phyloP scores from a whole-genome alignment of 2,797 vertebrate genomes.

The Thamnophis elegans region DNA sequence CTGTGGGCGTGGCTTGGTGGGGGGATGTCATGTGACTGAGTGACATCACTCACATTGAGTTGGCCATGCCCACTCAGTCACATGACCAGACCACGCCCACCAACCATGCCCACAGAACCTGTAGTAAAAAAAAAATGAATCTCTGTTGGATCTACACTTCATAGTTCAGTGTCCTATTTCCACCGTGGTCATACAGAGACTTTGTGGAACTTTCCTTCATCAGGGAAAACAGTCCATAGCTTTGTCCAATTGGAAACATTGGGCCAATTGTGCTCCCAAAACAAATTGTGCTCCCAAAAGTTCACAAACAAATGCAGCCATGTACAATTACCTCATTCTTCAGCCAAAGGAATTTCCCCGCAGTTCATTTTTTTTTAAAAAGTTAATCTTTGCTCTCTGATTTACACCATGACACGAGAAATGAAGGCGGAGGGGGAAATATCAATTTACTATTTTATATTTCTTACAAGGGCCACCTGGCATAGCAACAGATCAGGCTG shows the following conservation, averaged over 20 bases:
- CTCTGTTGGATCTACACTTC: not conserved
- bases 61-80: too few species aligned
- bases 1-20: too few species aligned
- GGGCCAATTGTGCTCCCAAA: not conserved
- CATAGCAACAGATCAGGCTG: not conserved
- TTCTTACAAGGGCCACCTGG: not conserved
- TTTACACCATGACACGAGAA: not conserved
- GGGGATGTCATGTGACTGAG: too few species aligned
- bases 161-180: not conserved
- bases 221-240: not conserved
- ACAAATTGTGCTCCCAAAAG: not conserved
- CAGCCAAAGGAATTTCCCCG: not conserved
- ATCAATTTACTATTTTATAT: not conserved
- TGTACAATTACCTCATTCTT: not conserved
- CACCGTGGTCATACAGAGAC: not conserved
- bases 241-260: not conserved
- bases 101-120: too few species aligned
- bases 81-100: too few species aligned
- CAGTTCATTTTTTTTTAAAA: not conserved
- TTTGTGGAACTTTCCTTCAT: too few species aligned
- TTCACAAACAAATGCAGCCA: not conserved
- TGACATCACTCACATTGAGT: too few species aligned
- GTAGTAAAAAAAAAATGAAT: too few species aligned
- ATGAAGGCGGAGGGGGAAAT: too few species aligned
- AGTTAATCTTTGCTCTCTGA: not conserved